Base-by-base conservation (phyloP, 2,113 vertebrate species). In the Taurulus bubalis region DNA sequence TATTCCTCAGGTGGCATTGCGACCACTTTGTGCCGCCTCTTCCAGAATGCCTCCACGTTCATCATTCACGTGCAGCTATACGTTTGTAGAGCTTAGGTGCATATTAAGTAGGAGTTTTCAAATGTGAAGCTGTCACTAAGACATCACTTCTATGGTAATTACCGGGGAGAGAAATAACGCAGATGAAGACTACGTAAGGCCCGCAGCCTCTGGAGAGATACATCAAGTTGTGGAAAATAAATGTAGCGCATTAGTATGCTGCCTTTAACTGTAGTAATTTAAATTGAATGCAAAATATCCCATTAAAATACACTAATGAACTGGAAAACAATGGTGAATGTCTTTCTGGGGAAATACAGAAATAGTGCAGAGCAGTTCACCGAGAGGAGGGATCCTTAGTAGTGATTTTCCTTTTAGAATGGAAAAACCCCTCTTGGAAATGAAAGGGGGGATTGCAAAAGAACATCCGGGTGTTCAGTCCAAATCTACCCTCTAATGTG, bases 281-380 rank as follows among this genome's bases (percentile, higher is more conserved):
- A 80, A 82, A 88, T 88, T 64, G 47, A 68, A 80, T 84, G 79
- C 71, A 65, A 70, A 79, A 56, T 67, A 64, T 64, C 60, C 59
- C 81, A 80, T 80, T 84, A 71, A 77, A 84, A 84, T 53, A 59
- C 15, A n/a, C 26, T 77, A 82, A 86, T 86, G 79, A 82, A 67
- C 11, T 65, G 55, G 84, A 71, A 49, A 77, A 77, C 71, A 79
- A 69, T 53, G 26, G 63, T 30, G 64, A 49, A 36, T 47, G 65
- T 53, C 1, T 74, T 60, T 58, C 80, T 73, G 71, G 76, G 71
- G 78, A 82, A 75, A 82, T 67, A 45, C 32, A 51, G 42, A 64
- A 75, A 76, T 71, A 73, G 38, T 66, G 72, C 38, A 8, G 9
- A 51, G 45, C 16, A 1, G 69, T 24, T 58, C 49, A 26, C n/a